phyloP scores from a whole-genome alignment of 2,797 vertebrate species.

The Muscicapa striata region DNA sequence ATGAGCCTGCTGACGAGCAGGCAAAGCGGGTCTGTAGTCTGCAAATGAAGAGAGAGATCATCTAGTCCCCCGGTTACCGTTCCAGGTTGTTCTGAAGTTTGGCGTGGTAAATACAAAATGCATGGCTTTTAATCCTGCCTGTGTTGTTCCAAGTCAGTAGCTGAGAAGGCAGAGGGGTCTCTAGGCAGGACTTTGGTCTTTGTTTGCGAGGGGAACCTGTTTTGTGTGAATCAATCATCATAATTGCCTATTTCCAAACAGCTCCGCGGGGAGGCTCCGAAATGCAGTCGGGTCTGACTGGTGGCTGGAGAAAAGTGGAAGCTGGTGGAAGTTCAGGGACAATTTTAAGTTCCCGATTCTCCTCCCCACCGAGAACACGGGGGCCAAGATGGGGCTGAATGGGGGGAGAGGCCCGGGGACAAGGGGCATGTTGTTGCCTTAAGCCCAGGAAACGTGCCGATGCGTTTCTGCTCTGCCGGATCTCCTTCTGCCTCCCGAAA shows the following conservation, averaged over 20 bases:
- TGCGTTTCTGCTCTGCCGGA: not conserved
- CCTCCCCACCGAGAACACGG: not conserved
- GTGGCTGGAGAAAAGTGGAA: not conserved
- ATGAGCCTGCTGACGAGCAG: not conserved
- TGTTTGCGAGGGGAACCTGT: not conserved
- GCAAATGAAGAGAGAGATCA: not conserved
- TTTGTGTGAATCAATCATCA: not conserved
- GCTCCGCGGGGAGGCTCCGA: conserved; percentile 42
- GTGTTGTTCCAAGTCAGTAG: not conserved
- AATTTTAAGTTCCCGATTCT: not conserved
- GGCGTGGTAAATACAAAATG: not conserved
- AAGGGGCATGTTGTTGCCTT: not conserved
- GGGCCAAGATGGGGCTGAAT: too few species aligned
- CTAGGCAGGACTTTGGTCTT: not conserved
- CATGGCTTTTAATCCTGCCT: not conserved
- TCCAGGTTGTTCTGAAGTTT: not conserved
- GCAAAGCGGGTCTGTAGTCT: not conserved
- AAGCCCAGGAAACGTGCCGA: not conserved
- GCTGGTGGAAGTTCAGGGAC: not conserved
- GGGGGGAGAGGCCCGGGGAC: not conserved
- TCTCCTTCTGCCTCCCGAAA: not conserved
- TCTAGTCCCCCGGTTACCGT: not conserved
- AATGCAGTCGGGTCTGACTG: not conserved
- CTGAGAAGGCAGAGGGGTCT: not conserved
- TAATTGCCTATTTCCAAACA: conserved; percentile 34